These are phyloP conservation scores for Morone chrysops DNA, from an alignment of 2,113 vertebrate genomes.

Conservation along the genomic window DNA sequence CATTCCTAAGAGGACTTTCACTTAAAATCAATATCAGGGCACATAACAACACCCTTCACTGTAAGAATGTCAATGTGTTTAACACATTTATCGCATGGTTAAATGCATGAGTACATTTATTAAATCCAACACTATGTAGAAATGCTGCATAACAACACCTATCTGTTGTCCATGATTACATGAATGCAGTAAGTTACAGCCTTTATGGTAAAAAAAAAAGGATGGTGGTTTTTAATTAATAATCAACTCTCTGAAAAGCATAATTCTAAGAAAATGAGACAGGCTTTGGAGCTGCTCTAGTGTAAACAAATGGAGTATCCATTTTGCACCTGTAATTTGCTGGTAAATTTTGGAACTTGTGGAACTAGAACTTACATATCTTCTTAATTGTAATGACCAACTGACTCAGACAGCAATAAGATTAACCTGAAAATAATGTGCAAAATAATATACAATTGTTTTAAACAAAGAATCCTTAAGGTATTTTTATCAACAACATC, in stretches of 20 bases:
- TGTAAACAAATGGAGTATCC: not conserved
- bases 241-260: not conserved
- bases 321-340: constrained; percentile 1
- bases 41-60: constrained; percentile 34
- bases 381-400: not conserved
- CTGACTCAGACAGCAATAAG: not conserved
- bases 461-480: not conserved
- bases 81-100: constrained; percentile 41
- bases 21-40: constrained; percentile 56
- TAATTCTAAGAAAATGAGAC: too few species aligned
- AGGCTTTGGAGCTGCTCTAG: not conserved
- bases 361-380: not conserved
- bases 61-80: constrained; percentile 44
- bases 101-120: constrained; percentile 35
- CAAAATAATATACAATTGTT: not conserved
- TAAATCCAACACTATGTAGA: constrained; percentile 15
- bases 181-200: not conserved
- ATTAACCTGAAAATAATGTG: not conserved
- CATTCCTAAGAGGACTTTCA: constrained; percentile 67
- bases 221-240: not conserved
- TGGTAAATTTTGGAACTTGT: not conserved
- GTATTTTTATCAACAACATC: not conserved
- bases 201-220: not conserved
- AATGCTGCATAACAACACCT: not conserved
- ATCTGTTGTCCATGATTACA: not conserved